These are phyloP conservation scores for Ceratina calcarata DNA, from an alignment of 1,140 invertebrate genomes.

Conservation along the genomic window DNA sequence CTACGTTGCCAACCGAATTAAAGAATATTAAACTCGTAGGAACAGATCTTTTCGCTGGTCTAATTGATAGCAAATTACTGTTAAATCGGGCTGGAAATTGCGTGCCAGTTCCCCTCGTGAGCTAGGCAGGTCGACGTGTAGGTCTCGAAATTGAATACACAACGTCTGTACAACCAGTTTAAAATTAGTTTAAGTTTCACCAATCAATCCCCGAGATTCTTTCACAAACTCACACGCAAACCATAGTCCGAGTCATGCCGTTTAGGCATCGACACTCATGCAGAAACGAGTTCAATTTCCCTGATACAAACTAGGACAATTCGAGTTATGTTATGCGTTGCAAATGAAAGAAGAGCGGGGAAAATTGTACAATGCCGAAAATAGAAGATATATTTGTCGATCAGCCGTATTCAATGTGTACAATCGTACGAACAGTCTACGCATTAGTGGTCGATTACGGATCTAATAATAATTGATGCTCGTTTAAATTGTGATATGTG, in stretches of 20 bases:
- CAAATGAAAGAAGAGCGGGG: slow-evolving; percentile 3
- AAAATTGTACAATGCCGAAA: slow-evolving; percentile 29
- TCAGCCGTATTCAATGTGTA: slow-evolving; percentile 12
- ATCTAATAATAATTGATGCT: slow-evolving; percentile 35
- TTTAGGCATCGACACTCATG: neutral
- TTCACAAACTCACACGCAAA: neutral
- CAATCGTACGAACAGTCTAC: slow-evolving; percentile 17
- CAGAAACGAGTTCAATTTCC: neutral
- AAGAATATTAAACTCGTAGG: no score
- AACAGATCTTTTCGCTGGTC: neutral
- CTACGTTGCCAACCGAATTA: neutral
- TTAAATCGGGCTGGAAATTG: neutral
- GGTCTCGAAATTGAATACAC: neutral
- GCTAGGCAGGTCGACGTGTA: neutral
- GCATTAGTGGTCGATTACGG: slow-evolving; percentile 31
- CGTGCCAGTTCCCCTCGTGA: neutral
- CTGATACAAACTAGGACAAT: neutral
- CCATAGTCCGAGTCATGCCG: neutral
- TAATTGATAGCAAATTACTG: slow-evolving; percentile 18
- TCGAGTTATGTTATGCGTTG: neutral
- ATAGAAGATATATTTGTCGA: slow-evolving; percentile 48
- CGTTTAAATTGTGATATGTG: slow-evolving; percentile 34
- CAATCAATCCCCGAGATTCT: neutral
- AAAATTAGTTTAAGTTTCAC: neutral
- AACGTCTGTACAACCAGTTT: no score